phyloP scores from a whole-genome alignment of 2,888 invertebrate species.

The Ypsolopha scabrella region DNA sequence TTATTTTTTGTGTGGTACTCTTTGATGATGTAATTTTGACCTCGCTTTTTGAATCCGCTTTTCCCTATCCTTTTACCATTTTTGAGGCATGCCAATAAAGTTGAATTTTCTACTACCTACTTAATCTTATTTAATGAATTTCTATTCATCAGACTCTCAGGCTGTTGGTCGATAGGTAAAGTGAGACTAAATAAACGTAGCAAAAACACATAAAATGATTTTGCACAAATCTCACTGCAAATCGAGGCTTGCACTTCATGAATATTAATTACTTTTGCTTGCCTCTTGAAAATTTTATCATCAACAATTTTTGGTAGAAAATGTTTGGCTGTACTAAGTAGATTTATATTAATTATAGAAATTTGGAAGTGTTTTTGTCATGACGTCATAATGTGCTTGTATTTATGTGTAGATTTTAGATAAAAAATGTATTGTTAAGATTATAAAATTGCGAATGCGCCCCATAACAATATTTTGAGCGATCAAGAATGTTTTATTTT shows the following conservation, averaged over 20 bases:
- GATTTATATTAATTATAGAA: constrained; percentile 9
- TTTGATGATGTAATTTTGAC: constrained; percentile 5
- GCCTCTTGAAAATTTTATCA: background rate
- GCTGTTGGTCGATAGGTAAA: constrained; percentile 48
- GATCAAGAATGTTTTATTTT: constrained; percentile 39
- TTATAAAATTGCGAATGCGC: constrained; percentile 12
- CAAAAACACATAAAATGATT: constrained; percentile 7
- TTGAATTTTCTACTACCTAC: constrained; percentile 8
- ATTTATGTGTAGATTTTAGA: constrained; percentile 1
- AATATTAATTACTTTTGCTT: constrained; percentile 2
- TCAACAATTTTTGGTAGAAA: constrained; percentile 1
- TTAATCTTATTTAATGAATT: constrained; percentile 13
- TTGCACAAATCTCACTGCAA: background rate
- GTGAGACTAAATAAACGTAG: constrained; percentile 18
- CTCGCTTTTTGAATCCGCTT: constrained; percentile 30
- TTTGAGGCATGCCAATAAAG: constrained; percentile 33
- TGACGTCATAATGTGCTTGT: constrained; percentile 9
- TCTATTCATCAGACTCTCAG: constrained; percentile 37
- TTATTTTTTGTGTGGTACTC: constrained; percentile 10
- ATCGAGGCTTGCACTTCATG: constrained; percentile 9
- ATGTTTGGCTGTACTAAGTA: constrained; percentile 19
- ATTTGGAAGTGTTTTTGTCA: constrained; percentile 17
- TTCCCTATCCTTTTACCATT: constrained; percentile 12
- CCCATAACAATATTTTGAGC: constrained; percentile 47
- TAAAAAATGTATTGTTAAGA: background rate